Conservation (phyloP, 1,140 invertebrate species). For the Dryas iulia region DNA sequence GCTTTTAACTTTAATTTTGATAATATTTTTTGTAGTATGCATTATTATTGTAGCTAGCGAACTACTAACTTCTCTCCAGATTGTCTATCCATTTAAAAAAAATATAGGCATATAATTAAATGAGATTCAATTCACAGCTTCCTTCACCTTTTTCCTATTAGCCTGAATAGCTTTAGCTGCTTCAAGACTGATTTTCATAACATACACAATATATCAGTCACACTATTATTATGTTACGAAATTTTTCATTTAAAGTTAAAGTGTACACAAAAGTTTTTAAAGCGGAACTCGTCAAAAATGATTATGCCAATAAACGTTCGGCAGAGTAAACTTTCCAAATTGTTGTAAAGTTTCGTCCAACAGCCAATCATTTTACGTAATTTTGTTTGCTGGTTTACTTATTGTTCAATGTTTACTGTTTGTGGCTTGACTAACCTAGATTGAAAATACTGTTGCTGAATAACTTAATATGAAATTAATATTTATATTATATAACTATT, state of each 20-base stretch:
- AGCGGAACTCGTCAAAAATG: conserved; percentile 10
- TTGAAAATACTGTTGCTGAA: background rate
- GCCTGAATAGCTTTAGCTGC: too few species aligned
- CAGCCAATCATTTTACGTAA: conserved; percentile 22
- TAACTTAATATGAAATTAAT: background rate
- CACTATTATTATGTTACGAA: background rate
- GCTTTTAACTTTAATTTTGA: too few species aligned
- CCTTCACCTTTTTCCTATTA: too few species aligned
- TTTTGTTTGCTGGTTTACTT: conserved; percentile 19
- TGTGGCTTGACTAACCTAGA: conserved; percentile 4
- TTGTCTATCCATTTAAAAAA: too few species aligned
- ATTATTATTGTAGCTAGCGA: too few species aligned
- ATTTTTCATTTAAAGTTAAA: background rate
- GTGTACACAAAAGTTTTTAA: conserved; percentile 11
- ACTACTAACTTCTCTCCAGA: too few species aligned
- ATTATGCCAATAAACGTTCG: conserved; percentile 19
- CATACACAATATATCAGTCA: too few species aligned
- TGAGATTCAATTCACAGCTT: too few species aligned
- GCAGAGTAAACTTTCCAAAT: conserved; percentile 14
- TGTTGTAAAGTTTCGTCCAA: conserved; percentile 19
- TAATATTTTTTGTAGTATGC: too few species aligned
- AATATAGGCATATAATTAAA: too few species aligned
- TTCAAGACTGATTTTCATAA: too few species aligned
- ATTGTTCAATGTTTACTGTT: conserved; percentile 21
- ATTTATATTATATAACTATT: background rate